Evolutionary conservation across 2,113 vertebrate genomes (phyloP).

Genomic region (Opisthocomus hoazin): DNA sequence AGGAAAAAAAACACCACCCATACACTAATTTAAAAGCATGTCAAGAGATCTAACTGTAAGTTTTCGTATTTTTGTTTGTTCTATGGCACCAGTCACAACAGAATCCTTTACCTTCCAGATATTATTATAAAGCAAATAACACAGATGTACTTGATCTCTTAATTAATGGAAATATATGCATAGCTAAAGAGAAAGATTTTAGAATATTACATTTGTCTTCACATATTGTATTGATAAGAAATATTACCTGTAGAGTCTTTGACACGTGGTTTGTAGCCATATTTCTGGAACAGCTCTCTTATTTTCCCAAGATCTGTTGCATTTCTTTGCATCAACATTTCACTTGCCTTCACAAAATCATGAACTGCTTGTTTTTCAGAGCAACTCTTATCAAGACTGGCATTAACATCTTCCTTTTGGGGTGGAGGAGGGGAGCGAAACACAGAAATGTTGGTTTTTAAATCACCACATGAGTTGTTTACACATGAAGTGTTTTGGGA

Average conservation of each 20-base stretch:
- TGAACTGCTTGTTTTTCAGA: constrained; percentile 49
- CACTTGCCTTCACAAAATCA: constrained; percentile 76
- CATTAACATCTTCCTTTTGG: constrained; percentile 73
- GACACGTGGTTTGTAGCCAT: constrained; percentile 73
- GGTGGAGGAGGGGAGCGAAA: not conserved
- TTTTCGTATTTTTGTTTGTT: not conserved
- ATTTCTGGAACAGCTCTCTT: constrained; percentile 79
- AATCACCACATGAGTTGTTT: not conserved
- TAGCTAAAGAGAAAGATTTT: not conserved
- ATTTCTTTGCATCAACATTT: constrained; percentile 76
- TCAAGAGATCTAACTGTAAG: not conserved
- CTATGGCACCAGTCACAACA: not conserved
- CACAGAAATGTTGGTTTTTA: not conserved
- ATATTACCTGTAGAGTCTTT: constrained; percentile 68
- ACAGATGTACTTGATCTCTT: not conserved
- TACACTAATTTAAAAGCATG: not conserved
- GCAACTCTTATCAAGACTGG: constrained; percentile 62
- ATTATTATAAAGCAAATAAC: not conserved
- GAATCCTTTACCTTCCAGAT: not conserved
- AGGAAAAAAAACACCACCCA: not conserved
- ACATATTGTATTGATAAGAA: not conserved
- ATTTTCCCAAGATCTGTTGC: constrained; percentile 74
- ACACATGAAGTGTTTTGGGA: not conserved
- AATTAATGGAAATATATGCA: not conserved
- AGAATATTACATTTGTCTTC: not conserved